Conservation (phyloP, 2,888 invertebrate genomes). For the Hirtodrosophila histrioides region DNA sequence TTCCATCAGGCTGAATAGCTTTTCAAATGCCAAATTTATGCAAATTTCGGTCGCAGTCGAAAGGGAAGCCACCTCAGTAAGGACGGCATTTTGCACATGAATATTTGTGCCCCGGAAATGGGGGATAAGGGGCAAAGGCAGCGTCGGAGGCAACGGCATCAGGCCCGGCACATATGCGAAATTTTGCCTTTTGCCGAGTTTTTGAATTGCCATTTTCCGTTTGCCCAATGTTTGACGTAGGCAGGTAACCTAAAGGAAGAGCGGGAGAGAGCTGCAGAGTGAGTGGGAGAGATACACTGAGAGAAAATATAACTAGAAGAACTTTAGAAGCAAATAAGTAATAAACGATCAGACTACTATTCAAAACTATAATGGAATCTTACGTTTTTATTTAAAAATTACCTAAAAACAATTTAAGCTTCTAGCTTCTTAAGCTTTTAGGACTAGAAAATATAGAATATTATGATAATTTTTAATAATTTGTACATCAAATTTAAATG, state of each 20-base stretch:
- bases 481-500: too few species aligned
- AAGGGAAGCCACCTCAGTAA: slow-evolving; percentile 27
- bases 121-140: slow-evolving; percentile 5
- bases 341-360: too few species aligned
- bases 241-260: slow-evolving; percentile 23
- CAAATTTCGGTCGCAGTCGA: slow-evolving; percentile 59
- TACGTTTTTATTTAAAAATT: too few species aligned
- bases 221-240: slow-evolving; percentile 49
- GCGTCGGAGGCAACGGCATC: slow-evolving; percentile 9
- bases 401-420: too few species aligned
- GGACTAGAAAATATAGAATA: too few species aligned
- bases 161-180: slow-evolving; percentile 59
- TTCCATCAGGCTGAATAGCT: slow-evolving; percentile 74
- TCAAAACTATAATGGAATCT: too few species aligned
- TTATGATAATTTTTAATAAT: too few species aligned
- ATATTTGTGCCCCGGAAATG: slow-evolving; percentile 60
- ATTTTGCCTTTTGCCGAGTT: slow-evolving; percentile 65
- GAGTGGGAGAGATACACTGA: background rate
- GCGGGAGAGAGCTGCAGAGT: slow-evolving; percentile 6
- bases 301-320: slow-evolving; percentile 5
- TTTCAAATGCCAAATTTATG: slow-evolving; percentile 79
- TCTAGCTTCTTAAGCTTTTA: too few species aligned
- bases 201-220: slow-evolving; percentile 67
- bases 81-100: slow-evolving; percentile 69
- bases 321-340: background rate